A percentile compares a stretch with the other conserved stretches of the same genome.
Conservation (phyloP, 2,113 vertebrate species). For the Triplophysa rosa region DNA sequence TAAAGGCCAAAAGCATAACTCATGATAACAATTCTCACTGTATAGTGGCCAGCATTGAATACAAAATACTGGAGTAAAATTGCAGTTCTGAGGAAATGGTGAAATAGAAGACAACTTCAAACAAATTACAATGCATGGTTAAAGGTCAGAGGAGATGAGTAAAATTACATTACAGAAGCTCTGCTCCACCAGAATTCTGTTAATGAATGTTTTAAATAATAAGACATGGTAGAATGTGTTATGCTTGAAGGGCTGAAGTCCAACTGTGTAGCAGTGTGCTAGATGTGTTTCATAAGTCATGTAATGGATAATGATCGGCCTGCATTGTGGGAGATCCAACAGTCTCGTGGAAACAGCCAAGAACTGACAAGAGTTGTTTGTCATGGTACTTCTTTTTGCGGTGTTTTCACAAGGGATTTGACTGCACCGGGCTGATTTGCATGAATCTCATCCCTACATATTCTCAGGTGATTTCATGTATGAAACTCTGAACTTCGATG, state of each 20-base stretch:
- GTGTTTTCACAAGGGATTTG: conserved; percentile 35
- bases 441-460: conserved; percentile 1
- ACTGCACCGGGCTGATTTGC: conserved; percentile 20
- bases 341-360: conserved; percentile 41
- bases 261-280: conserved; percentile 18
- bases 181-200: neutral
- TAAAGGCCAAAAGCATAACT: too few species aligned
- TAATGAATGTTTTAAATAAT: conserved; percentile 22
- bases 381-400: conserved; percentile 22
- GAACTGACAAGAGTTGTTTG: conserved; percentile 39
- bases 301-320: conserved; percentile 21
- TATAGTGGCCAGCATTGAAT: neutral
- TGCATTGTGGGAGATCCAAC: conserved; percentile 15
- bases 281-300: conserved; percentile 33
- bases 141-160: too few species aligned
- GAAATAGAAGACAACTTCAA: too few species aligned
- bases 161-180: neutral
- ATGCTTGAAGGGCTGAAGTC: conserved; percentile 1
- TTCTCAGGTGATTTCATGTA: conserved; percentile 4
- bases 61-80: neutral
- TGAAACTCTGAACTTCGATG: neutral
- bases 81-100: neutral
- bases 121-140: too few species aligned
- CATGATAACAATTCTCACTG: neutral
- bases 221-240: neutral